Conservation (phyloP, 2,113 vertebrate species). For the Seriola dumerili region DNA sequence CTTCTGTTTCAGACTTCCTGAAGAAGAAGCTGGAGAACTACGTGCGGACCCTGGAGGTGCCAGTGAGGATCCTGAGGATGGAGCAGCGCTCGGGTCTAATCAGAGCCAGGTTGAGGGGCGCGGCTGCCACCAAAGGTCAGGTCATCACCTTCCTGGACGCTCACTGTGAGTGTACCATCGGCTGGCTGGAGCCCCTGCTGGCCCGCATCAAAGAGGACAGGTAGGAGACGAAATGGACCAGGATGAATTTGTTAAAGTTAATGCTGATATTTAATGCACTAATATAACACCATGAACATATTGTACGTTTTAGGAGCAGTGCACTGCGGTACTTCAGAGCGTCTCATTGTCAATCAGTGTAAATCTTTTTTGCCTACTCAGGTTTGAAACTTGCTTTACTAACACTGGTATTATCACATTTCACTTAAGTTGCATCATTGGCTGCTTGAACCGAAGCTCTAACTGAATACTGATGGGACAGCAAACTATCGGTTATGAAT, state of each 20-base stretch:
- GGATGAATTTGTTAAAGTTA: not conserved
- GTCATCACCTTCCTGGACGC: constrained; percentile 98
- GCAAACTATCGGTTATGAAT: constrained; percentile 53
- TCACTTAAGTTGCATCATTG: constrained; percentile 57
- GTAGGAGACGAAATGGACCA: constrained; percentile 59
- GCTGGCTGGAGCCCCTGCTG: constrained; percentile 96
- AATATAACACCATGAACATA: not conserved
- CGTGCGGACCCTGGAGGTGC: constrained; percentile 88
- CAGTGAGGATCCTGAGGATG: constrained; percentile 92
- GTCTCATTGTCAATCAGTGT: constrained; percentile 24
- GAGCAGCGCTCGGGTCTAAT: constrained; percentile 96
- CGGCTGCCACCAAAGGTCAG: constrained; percentile 91
- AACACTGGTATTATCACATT: constrained; percentile 43
- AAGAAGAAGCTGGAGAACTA: constrained; percentile 92
- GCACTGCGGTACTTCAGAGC: not conserved
- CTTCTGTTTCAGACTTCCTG: constrained; percentile 89
- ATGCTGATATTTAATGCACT: not conserved
- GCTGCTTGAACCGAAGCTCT: constrained; percentile 33
- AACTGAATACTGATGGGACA: constrained; percentile 59
- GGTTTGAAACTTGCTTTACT: constrained; percentile 33
- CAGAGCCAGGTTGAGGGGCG: constrained; percentile 93
- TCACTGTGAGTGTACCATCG: constrained; percentile 95
- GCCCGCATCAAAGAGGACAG: constrained; percentile 92
- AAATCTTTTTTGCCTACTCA: constrained; percentile 23
- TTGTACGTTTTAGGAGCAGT: not conserved